Conservation (phyloP, 2,797 vertebrate species). For the Pyrocephalus nanus region DNA sequence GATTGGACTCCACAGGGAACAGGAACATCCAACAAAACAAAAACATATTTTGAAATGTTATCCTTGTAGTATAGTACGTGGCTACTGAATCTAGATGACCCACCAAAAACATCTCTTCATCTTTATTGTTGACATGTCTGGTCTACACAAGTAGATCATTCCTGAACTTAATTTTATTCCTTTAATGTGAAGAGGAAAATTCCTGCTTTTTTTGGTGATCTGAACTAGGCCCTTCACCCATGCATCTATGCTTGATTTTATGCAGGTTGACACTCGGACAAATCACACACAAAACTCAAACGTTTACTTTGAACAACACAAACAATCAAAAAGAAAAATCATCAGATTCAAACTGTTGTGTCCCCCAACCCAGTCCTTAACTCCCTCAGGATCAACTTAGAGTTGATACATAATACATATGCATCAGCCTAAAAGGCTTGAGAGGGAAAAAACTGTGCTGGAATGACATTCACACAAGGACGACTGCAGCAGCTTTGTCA, state of each 20-base stretch:
- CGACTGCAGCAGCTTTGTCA: slow-evolving; percentile 44
- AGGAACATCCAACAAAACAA: not conserved
- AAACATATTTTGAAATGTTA: not conserved
- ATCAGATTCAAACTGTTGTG: not conserved
- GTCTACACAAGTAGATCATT: not conserved
- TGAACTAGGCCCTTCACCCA: not conserved
- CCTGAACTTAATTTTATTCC: not conserved
- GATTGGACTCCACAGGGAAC: not conserved
- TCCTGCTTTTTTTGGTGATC: not conserved
- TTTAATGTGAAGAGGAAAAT: not conserved
- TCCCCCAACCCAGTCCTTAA: not conserved
- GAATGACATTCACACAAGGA: slow-evolving; percentile 61
- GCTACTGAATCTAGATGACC: not conserved
- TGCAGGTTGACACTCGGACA: not conserved
- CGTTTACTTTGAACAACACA: not conserved
- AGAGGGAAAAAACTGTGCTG: not conserved
- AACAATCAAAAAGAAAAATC: not conserved
- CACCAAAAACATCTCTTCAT: not conserved
- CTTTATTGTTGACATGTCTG: not conserved
- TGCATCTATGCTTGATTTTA: not conserved
- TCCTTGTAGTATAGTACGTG: not conserved
- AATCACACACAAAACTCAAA: not conserved
- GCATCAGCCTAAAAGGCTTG: slow-evolving; percentile 10
- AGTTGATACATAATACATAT: slow-evolving; percentile 53
- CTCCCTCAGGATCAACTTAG: slow-evolving; percentile 7